These are phyloP conservation scores for Neotoma lepida DNA, from an alignment of 2,113 vertebrate species.

Conservation along the genomic window DNA sequence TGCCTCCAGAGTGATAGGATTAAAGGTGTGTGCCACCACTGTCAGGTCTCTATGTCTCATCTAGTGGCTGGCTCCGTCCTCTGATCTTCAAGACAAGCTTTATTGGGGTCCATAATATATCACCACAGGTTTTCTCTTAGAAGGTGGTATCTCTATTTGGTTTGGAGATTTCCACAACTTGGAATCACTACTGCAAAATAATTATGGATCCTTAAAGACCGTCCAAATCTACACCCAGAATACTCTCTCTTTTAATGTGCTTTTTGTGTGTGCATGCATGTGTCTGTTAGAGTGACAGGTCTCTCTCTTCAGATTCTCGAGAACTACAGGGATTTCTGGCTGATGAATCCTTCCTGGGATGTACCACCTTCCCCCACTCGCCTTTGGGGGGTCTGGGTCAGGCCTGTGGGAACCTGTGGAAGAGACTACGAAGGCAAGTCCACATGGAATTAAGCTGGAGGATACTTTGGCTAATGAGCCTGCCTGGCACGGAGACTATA, in stretches of 20 bases:
- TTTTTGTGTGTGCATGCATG: background rate
- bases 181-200: background rate
- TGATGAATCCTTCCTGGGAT: background rate
- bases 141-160: background rate
- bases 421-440: background rate
- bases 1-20: no score
- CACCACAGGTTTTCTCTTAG: conserved; percentile 52
- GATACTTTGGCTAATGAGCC: background rate
- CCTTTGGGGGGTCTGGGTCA: background rate
- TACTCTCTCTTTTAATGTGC: background rate
- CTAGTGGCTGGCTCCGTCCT: no score
- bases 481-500: background rate
- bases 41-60: no score
- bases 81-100: no score
- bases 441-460: conserved; percentile 31
- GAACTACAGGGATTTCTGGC: background rate
- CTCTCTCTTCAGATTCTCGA: background rate
- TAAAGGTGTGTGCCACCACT: no score
- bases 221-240: background rate
- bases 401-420: background rate
- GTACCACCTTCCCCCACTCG: background rate
- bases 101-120: no score
- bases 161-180: conserved; percentile 4
- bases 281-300: background rate
- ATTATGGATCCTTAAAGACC: background rate